Conservation (phyloP, 2,797 vertebrate species). For the Darevskia nairensis region DNA sequence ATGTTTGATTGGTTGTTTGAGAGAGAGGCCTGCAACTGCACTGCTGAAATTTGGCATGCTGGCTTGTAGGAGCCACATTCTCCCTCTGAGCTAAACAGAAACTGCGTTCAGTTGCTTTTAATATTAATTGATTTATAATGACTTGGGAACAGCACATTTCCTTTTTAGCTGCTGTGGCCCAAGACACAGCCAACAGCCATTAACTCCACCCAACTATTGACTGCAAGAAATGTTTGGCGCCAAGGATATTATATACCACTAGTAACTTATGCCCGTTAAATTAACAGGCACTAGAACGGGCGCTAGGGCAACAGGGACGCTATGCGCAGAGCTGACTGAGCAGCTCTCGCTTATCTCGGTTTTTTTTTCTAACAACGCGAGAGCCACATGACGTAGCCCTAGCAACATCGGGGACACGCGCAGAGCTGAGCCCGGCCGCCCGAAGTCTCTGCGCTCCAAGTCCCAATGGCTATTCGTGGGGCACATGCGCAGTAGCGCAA, state of each 20-base stretch:
- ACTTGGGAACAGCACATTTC: not conserved
- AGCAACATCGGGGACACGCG: too few relatives aligned
- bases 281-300: too few relatives aligned
- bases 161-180: constrained; percentile 9
- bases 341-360: too few relatives aligned
- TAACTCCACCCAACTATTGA: constrained; percentile 55
- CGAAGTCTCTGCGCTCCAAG: too few relatives aligned
- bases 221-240: constrained; percentile 39
- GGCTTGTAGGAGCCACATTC: not conserved
- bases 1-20: constrained; percentile 28
- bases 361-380: too few relatives aligned
- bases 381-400: too few relatives aligned
- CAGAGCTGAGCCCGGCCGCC: too few relatives aligned
- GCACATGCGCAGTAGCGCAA: too few relatives aligned
- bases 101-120: constrained; percentile 11
- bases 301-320: too few relatives aligned
- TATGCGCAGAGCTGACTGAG: too few relatives aligned
- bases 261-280: too few relatives aligned
- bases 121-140: constrained; percentile 51
- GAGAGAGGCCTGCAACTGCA: constrained; percentile 12
- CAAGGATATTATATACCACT: constrained; percentile 30
- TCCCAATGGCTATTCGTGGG: too few relatives aligned
- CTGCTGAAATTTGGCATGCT: constrained; percentile 1
- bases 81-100: not conserved
- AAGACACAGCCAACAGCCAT: constrained; percentile 16